Conservation (phyloP, 2,797 vertebrate genomes). For the Propithecus perrieri region DNA sequence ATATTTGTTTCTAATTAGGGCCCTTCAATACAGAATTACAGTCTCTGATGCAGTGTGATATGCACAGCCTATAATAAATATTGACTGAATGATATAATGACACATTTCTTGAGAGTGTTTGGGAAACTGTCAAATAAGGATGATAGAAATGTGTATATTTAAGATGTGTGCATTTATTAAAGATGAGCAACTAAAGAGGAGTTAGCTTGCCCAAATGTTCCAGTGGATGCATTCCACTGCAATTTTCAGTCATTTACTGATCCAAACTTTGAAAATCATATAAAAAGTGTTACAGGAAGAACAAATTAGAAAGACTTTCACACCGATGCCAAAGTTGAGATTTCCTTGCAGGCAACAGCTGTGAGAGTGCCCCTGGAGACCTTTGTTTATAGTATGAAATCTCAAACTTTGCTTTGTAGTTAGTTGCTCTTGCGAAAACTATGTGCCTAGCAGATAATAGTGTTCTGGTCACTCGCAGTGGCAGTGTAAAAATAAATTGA, state of each 20-base stretch:
- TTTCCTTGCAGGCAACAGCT: too few relatives aligned
- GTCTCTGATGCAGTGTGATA: background rate
- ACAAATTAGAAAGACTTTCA: background rate
- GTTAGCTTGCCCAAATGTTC: background rate
- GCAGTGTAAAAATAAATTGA: background rate
- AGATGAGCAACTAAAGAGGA: background rate
- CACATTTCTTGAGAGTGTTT: background rate
- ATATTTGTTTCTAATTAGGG: background rate
- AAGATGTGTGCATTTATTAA: background rate
- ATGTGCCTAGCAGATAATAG: background rate
- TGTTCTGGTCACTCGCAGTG: background rate
- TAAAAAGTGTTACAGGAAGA: background rate
- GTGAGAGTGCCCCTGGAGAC: background rate
- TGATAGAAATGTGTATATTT: background rate
- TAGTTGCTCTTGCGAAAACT: background rate
- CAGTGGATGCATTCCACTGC: background rate
- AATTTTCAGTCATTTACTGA: background rate
- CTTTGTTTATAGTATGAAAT: background rate
- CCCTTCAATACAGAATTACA: background rate
- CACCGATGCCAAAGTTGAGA: background rate
- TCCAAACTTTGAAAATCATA: background rate
- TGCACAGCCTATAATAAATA: background rate
- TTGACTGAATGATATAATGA: background rate
- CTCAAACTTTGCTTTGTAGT: background rate
- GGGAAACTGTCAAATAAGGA: background rate